phyloP scores from a whole-genome alignment of 2,113 vertebrate genomes.

The Egretta garzetta region DNA sequence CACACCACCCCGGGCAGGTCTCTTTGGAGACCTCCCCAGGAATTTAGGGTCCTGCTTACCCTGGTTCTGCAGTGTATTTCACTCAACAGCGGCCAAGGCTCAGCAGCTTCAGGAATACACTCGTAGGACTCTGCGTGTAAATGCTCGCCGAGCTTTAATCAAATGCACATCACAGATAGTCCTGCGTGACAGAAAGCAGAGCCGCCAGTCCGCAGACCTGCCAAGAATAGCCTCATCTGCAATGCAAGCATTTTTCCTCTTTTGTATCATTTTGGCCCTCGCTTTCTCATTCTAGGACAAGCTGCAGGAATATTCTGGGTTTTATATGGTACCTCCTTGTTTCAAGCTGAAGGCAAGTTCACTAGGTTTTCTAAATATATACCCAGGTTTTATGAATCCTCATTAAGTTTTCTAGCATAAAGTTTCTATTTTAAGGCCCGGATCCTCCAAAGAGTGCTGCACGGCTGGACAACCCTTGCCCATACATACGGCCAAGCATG shows the following conservation, averaged over 20 bases:
- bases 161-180: constrained; percentile 34
- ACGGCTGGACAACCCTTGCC: not conserved
- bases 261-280: not conserved
- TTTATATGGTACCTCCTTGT: not conserved
- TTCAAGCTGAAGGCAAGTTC: constrained; percentile 4
- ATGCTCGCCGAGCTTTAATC: constrained; percentile 1
- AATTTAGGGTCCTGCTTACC: not conserved
- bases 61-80: not conserved
- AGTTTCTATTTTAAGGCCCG: not conserved
- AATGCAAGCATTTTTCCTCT: not conserved
- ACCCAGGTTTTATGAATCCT: not conserved
- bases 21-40: not conserved
- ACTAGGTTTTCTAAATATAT: constrained; percentile 15
- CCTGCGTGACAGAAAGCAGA: constrained; percentile 55
- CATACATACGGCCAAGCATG: not conserved
- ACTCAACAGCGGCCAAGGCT: not conserved
- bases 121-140: not conserved
- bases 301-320: not conserved
- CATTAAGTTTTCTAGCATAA: constrained; percentile 5
- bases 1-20: not conserved
- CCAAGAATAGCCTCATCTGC: constrained; percentile 38
- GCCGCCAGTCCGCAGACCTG: not conserved
- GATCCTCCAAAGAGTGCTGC: not conserved
- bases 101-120: not conserved
- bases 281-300: not conserved